Base-by-base conservation (phyloP, 2,888 invertebrate species). In the Kryphioiulus occultus region DNA sequence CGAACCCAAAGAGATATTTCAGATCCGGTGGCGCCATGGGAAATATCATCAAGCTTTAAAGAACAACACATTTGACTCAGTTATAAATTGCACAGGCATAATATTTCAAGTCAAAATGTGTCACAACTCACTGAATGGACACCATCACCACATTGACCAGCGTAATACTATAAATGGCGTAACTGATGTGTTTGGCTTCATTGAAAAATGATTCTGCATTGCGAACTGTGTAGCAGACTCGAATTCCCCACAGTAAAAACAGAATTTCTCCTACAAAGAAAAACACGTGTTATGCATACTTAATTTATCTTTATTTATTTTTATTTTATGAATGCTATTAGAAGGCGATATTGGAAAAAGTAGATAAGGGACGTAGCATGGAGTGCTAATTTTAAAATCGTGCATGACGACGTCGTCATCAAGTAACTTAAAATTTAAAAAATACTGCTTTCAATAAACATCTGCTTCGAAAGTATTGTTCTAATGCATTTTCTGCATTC, bases 101-200 rank as follows among this genome's bases (percentile, higher is more conserved):
- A 86, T 47, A 86, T 42, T 32, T 9, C 7, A 85, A 1, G 35
- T 9, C 26, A 35, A n/a, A 30, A 22, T 32, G 22, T 17, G 3
- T 32, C 17, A 10, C 32, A 44, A 95, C 97, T 95, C 93, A 98
- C 98, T 97, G 97, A 91, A 98, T 95, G 32, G 96, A 95, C 90
- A 97, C 96, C 96, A 98, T 97, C 89, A 97, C 94, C 87, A 95
- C 96, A 92, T 98, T 98, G 90, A 98, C 96, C 88, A 96, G 94
- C 90, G 97, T 97, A 91, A 98, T 98, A 92, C 98, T 98, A 93
- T 98, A 98, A 90, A 98, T 97, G 87, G 98, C 97, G 92, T 97
- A 97, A 89, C 97, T 97, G 92, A 98, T 98, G 90, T 96, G 94
- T 90, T 96, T 94, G 22, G 98, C 98, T 92, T 98, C 98, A 92